Evolutionary conservation across 2,797 vertebrate genomes (phyloP).

Genomic region (Oreochromis mossambicus): DNA sequence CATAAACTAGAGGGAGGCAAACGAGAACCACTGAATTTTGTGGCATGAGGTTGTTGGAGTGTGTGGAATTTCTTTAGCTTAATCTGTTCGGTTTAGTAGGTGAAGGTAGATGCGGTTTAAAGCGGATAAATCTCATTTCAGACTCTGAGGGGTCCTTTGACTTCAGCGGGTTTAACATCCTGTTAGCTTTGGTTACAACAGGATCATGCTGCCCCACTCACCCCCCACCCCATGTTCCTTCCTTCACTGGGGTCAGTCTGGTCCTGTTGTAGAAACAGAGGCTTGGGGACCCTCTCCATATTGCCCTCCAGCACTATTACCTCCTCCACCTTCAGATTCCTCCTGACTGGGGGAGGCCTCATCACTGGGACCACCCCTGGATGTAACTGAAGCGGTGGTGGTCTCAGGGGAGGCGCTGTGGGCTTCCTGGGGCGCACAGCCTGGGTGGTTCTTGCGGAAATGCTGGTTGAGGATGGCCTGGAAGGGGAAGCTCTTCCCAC

Average conservation of each 20-base stretch:
- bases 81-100: conserved; percentile 63
- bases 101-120: conserved; percentile 84
- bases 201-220: not conserved
- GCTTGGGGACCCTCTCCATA: conserved; percentile 85
- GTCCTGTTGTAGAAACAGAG: conserved; percentile 94
- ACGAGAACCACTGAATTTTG: conserved; percentile 48
- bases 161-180: not conserved
- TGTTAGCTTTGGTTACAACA: not conserved
- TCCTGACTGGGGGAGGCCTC: conserved; percentile 89
- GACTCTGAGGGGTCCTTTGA: conserved; percentile 29
- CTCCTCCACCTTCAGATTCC: conserved; percentile 78
- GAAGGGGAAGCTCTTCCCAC: conserved; percentile 98
- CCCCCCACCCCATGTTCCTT: not conserved
- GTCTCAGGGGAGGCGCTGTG: conserved; percentile 96
- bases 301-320: conserved; percentile 55
- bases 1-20: conserved; percentile 55
- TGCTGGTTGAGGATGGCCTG: conserved; percentile 99
- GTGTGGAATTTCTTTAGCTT: conserved; percentile 72
- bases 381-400: conserved; percentile 82
- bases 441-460: conserved; percentile 98
- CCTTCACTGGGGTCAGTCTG: conserved; percentile 78
- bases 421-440: conserved; percentile 88
- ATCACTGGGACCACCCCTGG: conserved; percentile 85
- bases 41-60: conserved; percentile 73
- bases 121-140: conserved; percentile 61